phyloP scores from a whole-genome alignment of 2,113 vertebrate species.

The Rhabdornis inornatus region DNA sequence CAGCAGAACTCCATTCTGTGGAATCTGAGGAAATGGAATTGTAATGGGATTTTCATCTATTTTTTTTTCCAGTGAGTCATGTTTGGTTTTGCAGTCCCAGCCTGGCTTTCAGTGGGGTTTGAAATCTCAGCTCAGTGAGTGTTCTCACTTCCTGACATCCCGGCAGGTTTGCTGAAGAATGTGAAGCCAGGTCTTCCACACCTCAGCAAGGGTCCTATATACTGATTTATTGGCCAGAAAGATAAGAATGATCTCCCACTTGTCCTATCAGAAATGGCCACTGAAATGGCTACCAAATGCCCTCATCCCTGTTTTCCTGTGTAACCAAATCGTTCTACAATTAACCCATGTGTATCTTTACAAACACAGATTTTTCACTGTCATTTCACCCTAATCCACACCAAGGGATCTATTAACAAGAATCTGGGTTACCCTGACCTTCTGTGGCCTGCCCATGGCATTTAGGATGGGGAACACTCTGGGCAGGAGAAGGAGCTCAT shows the following conservation, averaged over 20 bases:
- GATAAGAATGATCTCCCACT: background rate
- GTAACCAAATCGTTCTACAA: accelerated
- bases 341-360: background rate
- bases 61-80: background rate
- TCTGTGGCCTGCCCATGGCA: background rate
- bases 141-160: background rate
- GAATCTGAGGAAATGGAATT: background rate
- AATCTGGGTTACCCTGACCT: too few relatives aligned
- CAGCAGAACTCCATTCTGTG: background rate
- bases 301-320: background rate
- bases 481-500: background rate
- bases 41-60: background rate
- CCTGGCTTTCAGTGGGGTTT: background rate
- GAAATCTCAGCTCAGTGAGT: background rate
- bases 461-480: background rate
- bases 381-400: background rate
- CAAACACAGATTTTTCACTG: background rate
- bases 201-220: background rate
- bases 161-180: background rate
- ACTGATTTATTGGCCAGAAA: background rate
- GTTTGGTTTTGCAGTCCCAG: background rate
- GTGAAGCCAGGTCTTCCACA: background rate
- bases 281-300: background rate
- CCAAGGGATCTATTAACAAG: too few relatives aligned
- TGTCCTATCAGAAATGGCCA: background rate